A percentile compares a stretch with the other conserved stretches of the same genome.
Conservation (phyloP, 92 coral and sea anemone species). For the Hydrozoanthus gracilis region DNA sequence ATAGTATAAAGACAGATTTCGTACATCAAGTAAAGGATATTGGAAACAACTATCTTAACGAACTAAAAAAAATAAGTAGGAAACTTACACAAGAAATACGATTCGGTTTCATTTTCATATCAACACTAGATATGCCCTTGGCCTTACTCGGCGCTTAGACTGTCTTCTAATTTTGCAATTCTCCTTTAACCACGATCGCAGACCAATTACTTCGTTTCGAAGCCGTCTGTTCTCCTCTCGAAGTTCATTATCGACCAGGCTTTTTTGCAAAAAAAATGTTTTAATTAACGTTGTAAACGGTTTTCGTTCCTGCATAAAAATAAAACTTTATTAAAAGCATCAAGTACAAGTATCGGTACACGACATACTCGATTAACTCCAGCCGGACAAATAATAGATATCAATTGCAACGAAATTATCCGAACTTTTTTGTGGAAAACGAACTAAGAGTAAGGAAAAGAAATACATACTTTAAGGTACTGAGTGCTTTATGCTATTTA, state of each 20-base stretch:
- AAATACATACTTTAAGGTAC: neutral
- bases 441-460: neutral
- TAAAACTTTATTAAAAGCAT: neutral
- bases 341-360: neutral
- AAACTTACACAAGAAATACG: neutral
- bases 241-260: neutral
- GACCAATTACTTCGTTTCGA: neutral
- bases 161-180: constrained; percentile 5
- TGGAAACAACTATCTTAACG: neutral
- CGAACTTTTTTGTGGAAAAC: neutral
- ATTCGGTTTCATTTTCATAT: neutral
- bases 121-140: too few species aligned
- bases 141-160: neutral
- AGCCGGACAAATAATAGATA: neutral
- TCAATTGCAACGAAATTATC: neutral
- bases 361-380: neutral
- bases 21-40: neutral
- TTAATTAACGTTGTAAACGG: neutral
- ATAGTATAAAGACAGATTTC: too few species aligned
- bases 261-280: neutral
- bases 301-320: neutral
- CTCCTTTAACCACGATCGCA: constrained; percentile 4
- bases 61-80: neutral
- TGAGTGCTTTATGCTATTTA: neutral
- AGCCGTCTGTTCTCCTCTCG: constrained; percentile 13